Percentiles rank a stretch among this genome's conserved stretches.
Evolutionary conservation across 2,888 invertebrate species (phyloP).

Genomic region (Epicampocera succincta): DNA sequence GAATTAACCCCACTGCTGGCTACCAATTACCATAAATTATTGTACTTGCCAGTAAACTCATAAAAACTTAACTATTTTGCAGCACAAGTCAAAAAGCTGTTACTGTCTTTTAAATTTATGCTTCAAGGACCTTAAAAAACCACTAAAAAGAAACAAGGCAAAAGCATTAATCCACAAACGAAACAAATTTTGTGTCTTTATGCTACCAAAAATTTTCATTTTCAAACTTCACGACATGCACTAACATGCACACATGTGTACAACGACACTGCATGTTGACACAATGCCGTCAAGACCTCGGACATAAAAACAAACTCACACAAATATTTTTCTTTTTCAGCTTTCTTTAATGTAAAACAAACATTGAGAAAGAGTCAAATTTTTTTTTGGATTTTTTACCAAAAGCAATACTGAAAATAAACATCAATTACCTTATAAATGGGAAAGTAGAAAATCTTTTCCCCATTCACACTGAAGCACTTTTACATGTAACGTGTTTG

Average conservation of each 20-base stretch:
- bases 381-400: background rate
- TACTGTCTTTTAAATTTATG: background rate
- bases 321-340: too few species aligned
- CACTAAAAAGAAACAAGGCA: slow-evolving; percentile 24
- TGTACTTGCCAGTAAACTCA: slow-evolving; percentile 62
- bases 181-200: slow-evolving; percentile 9
- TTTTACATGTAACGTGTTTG: too few species aligned
- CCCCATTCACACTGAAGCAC: too few species aligned
- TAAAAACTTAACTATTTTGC: slow-evolving; percentile 68
- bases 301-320: too few species aligned
- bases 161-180: slow-evolving; percentile 5
- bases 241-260: background rate
- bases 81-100: slow-evolving; percentile 51
- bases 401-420: slow-evolving; percentile 24
- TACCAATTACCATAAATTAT: slow-evolving; percentile 54
- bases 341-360: too few species aligned
- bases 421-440: slow-evolving; percentile 52
- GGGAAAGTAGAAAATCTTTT: background rate
- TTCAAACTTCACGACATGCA: background rate
- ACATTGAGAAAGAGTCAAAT: slow-evolving; percentile 6
- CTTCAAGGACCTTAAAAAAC: slow-evolving; percentile 34
- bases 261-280: slow-evolving; percentile 5
- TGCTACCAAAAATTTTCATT: slow-evolving; percentile 31
- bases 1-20: slow-evolving; percentile 24
- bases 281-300: slow-evolving; percentile 1